Evolutionary conservation across 2,797 vertebrate genomes (phyloP), one percentile per base, ranked within the genome.

Genomic region (Acomys russatus): DNA sequence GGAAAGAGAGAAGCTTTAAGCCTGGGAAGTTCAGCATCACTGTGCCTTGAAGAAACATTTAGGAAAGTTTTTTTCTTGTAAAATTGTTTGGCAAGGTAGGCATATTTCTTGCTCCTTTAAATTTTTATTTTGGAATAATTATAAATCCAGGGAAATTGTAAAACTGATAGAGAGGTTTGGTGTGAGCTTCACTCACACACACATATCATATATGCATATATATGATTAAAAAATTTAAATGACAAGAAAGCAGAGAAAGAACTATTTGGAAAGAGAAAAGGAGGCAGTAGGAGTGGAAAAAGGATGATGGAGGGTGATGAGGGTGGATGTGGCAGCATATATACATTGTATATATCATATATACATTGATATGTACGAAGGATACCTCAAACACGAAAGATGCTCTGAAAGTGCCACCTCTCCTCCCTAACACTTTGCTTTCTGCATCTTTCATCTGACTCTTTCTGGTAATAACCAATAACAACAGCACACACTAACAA

Each of bases 81-180:
- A 87, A 51, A 96, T 79, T 33, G 22, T 9, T 66, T 90, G 83
- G 6, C 30, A 63, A 5, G 11, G 9, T n/a, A 5, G 83, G 56
- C 15, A 61, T 56, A 54, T 76, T 94, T 88, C 6, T 63, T 10
- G 6, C 20, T 5, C 76, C 73, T 92, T 83, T 49, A 56, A 56
- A 44, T 15, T 83, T 70, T 86, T 87, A 79, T 51, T 22, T 77
- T 77, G 73, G 68, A 92, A 86, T 38, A 77, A 82, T 82, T 83
- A 54, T 70, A 89, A 78, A 68, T 77, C 73, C 8, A 38, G 49
- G n/a, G 3, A 82, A 83, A 61, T 33, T 54, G 18, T 68, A 84
- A 79, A 95, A 91, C 12, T 25, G 35, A 84, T 5, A 33, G 28
- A 94, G 14, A 54, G 30, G 18, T 71, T 35, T 56, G n/a, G 15